phyloP scores from a whole-genome alignment of 2,113 vertebrate genomes.

The Ramphastos sulfuratus region DNA sequence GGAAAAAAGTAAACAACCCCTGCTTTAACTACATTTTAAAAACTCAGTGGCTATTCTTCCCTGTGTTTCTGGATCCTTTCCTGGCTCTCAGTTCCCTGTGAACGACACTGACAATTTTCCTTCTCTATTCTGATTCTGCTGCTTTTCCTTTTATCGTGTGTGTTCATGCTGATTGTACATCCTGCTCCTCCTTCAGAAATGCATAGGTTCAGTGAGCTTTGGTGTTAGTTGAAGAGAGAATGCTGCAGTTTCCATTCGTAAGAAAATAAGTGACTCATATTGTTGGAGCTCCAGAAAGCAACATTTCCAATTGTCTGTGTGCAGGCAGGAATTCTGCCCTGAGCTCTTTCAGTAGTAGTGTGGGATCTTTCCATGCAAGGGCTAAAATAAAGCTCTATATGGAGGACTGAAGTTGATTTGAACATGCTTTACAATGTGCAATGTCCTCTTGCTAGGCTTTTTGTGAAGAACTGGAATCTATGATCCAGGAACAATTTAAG shows the following conservation, averaged over 20 bases:
- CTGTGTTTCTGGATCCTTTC: neutral
- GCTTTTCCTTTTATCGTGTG: neutral
- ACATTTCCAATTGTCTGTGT: neutral
- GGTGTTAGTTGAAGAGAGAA: neutral
- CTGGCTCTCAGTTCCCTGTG: neutral
- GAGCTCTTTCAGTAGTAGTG: neutral
- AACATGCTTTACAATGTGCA: neutral
- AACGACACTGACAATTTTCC: neutral
- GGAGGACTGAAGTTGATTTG: neutral
- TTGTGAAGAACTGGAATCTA: slow-evolving; percentile 96
- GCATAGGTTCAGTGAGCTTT: neutral
- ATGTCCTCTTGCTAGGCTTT: slow-evolving; percentile 82
- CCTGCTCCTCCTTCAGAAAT: neutral
- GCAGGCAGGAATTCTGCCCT: neutral
- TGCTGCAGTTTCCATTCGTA: neutral
- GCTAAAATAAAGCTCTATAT: neutral
- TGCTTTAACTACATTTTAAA: neutral
- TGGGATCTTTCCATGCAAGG: neutral
- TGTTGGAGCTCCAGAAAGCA: neutral
- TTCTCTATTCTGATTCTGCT: neutral
- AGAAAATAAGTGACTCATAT: neutral
- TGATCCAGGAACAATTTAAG: slow-evolving; percentile 98
- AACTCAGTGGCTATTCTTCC: neutral
- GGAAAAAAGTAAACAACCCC: neutral
- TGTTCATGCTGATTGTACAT: neutral